These are phyloP conservation scores for Luscinia luscinia DNA, from an alignment of 2,797 vertebrate genomes.

Conservation along the genomic window DNA sequence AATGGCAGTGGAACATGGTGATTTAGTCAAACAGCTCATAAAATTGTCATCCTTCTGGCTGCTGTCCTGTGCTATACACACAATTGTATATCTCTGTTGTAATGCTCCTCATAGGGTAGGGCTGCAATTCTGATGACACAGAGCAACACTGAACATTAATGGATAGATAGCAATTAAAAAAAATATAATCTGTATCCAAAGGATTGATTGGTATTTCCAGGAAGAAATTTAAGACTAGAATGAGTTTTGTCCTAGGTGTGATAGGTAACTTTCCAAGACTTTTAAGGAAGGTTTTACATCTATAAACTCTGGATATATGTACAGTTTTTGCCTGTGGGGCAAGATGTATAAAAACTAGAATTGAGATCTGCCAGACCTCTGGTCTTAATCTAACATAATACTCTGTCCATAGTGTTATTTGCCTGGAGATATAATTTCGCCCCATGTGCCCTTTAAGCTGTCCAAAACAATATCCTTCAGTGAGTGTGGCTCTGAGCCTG, in stretches of 20 bases:
- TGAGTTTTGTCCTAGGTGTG: not conserved
- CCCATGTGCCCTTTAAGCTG: too few relatives aligned
- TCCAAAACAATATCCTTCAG: not conserved
- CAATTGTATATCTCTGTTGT: not conserved
- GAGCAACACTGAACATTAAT: not conserved
- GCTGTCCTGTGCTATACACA: not conserved
- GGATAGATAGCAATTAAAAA: not conserved
- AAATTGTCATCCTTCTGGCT: not conserved
- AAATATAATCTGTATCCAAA: not conserved
- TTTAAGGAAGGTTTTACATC: not conserved
- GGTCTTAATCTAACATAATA: not conserved
- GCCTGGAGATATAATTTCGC: too few relatives aligned
- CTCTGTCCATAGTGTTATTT: not conserved
- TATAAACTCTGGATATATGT: not conserved
- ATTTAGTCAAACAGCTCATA: not conserved
- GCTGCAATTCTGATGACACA: not conserved
- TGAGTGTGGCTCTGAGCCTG: not conserved
- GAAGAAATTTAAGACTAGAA: not conserved
- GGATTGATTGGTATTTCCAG: not conserved
- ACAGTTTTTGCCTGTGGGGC: not conserved
- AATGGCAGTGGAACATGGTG: not conserved
- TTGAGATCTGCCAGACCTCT: not conserved
- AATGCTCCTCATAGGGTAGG: not conserved
- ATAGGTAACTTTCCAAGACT: not conserved
- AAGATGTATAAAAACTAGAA: not conserved